Base-by-base conservation (phyloP, 2,888 invertebrate species). In the Abrostola triplasia region DNA sequence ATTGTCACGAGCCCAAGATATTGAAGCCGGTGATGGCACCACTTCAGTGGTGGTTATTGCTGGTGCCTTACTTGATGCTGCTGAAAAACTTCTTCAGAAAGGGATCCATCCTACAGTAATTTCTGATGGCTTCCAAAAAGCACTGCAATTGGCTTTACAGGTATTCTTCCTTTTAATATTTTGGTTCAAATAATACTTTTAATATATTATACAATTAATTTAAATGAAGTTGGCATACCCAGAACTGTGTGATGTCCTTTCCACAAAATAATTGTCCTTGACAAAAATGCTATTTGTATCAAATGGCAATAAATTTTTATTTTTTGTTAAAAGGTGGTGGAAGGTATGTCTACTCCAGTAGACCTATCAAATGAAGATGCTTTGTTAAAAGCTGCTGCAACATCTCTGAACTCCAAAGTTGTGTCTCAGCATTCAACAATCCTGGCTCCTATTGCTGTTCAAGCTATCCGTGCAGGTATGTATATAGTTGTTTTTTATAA, bases 1-100 rank as follows among this genome's bases (percentile, higher is more conserved):
- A 92, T 95, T 99, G 75, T 99, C 99, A 0, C 98, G 98, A 84
- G 99, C 99, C 13, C 99, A 99, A 95, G 99, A 99, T 91, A 97
- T 99, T 82, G 99, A 99, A 93, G 99, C 99, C 81, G 99, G 99
- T 52, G 99, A 99, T 95, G 99, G 99, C 64, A 99, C 99, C 35
- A 99, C 99, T 9, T 98, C 99, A 35, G 99, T 99, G 59, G 99
- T 99, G 9, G 98, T 99, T 6, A 96, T 99, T 84, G 99, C 99
- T 77, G 99, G 99, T 55, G 98, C 99, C 73, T 92, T 99, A 55
- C 94, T 99, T 59, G 99, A 99, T 92, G 98, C 99, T 56, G 97
- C 98, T 56, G 98, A 99, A 88, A 98, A 98, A 85, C 95, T 99
- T 11, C 92, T 99, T 37, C 96, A 96, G 64, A 98, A 98, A 91